phyloP scores from a whole-genome alignment of 2,113 vertebrate genomes.

The Catharus fuscescens region DNA sequence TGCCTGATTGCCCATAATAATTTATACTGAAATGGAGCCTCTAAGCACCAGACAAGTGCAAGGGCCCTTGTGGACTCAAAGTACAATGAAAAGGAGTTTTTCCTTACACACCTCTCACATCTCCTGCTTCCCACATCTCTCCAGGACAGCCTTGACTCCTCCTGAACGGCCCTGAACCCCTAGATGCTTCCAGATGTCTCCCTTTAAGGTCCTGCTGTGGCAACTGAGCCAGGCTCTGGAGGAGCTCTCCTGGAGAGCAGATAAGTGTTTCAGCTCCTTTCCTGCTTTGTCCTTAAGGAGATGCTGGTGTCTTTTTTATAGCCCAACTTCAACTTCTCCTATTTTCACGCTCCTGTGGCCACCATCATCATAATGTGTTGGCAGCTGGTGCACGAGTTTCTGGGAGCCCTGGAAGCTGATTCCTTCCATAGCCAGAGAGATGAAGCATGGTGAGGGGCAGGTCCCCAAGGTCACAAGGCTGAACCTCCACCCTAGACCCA shows the following conservation, averaged over 20 bases:
- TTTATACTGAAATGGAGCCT: neutral
- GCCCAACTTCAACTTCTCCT: neutral
- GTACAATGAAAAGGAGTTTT: neutral
- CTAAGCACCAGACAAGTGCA: neutral
- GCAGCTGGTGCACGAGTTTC: neutral
- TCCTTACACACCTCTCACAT: neutral
- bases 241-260: neutral
- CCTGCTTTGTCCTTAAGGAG: neutral
- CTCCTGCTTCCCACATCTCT: neutral
- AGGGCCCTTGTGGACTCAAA: neutral
- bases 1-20: neutral
- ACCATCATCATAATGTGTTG: neutral
- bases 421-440: neutral
- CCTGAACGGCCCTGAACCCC: neutral
- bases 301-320: neutral
- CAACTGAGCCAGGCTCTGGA: neutral
- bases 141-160: neutral
- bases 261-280: neutral
- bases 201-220: neutral
- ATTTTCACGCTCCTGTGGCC: slow-evolving; percentile 7
- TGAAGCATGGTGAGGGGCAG: neutral
- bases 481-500: neutral
- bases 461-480: neutral
- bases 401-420: neutral
- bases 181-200: neutral